Evolutionary conservation across 2,113 vertebrate species (phyloP).

Genomic region (Elaphurus davidianus): DNA sequence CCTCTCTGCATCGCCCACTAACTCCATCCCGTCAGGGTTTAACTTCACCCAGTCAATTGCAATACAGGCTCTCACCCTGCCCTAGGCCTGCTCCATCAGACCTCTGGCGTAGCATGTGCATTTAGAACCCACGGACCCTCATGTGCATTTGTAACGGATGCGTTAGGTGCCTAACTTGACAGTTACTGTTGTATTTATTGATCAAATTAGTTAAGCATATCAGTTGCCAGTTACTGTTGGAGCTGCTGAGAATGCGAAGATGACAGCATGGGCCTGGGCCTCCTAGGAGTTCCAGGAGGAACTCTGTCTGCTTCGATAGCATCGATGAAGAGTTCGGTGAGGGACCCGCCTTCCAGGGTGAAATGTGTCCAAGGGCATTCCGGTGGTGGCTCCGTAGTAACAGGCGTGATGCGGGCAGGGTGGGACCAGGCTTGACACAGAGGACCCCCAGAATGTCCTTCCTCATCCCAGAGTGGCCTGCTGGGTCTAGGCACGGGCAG

Average conservation of each 20-base stretch:
- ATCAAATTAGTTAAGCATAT: not conserved
- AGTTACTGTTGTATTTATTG: not conserved
- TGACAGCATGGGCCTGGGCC: not conserved
- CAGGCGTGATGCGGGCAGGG: not conserved
- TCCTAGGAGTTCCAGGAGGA: not conserved
- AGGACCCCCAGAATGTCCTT: not conserved
- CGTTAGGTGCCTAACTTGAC: not conserved
- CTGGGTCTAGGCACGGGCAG: not conserved
- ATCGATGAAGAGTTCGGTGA: not conserved
- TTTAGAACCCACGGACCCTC: not conserved
- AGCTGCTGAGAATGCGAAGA: no score
- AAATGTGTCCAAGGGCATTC: not conserved
- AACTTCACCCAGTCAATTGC: not conserved
- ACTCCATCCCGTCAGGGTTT: rapidly evolving
- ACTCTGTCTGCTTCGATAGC: not conserved
- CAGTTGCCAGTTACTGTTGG: not conserved
- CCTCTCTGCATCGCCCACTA: not conserved
- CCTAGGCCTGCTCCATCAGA: not conserved
- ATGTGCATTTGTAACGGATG: not conserved
- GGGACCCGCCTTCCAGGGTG: not conserved
- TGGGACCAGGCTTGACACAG: not conserved
- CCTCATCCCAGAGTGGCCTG: not conserved
- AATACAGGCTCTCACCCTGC: not conserved
- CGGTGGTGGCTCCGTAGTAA: rapidly evolving
- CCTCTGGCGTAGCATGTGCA: not conserved